Evolutionary conservation across 2,888 invertebrate species (phyloP).

Genomic region (Mycalesis mineus): DNA sequence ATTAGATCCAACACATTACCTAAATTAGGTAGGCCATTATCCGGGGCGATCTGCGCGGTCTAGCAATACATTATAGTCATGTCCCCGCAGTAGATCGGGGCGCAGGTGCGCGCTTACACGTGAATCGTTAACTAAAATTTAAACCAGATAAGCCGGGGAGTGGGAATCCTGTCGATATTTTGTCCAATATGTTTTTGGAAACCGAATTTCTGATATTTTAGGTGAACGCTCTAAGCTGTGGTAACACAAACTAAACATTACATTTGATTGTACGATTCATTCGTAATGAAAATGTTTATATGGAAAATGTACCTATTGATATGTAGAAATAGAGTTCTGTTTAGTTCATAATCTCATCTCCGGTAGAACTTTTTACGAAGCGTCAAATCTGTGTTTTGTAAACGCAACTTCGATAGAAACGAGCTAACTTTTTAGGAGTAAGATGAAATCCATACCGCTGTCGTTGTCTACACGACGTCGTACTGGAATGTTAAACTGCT

Average conservation of each 20-base stretch:
- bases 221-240: not conserved
- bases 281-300: too few relatives aligned
- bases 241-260: not conserved
- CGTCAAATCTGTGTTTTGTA: too few relatives aligned
- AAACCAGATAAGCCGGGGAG: slow-evolving; percentile 26
- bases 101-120: slow-evolving; percentile 54
- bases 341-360: too few relatives aligned
- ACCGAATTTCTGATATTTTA: not conserved
- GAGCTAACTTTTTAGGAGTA: too few relatives aligned
- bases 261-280: too few relatives aligned
- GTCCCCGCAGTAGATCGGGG: slow-evolving; percentile 54
- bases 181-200: not conserved
- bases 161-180: slow-evolving; percentile 18
- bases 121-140: slow-evolving; percentile 48
- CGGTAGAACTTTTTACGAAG: too few relatives aligned
- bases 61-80: slow-evolving; percentile 54
- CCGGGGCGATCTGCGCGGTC: slow-evolving; percentile 23
- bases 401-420: too few relatives aligned
- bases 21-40: slow-evolving; percentile 28
- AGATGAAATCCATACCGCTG: too few relatives aligned
- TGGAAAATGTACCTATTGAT: too few relatives aligned
- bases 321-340: too few relatives aligned
- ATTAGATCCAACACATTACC: slow-evolving; percentile 20
- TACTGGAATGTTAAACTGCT: too few relatives aligned
- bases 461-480: too few relatives aligned